Base-by-base conservation (phyloP, 2,888 invertebrate species). In the Trichogramma dendrolimi region DNA sequence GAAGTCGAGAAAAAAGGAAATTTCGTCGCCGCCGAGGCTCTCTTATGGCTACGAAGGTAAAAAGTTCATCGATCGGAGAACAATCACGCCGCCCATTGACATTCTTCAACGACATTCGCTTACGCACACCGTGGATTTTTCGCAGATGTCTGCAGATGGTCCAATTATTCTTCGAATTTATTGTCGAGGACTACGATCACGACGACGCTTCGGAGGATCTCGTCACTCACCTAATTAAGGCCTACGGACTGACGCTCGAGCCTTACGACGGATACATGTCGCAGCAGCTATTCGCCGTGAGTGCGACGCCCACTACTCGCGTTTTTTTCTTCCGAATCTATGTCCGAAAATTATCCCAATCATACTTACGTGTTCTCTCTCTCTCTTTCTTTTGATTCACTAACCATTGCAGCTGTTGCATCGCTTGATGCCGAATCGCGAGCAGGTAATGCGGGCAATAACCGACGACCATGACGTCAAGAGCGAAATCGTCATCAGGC, bases 1-100 rank as follows among this genome's bases (percentile, higher is more conserved):
- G 90, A 90, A 75, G 81, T 83, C 68, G 77, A 80, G 58, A 78
- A 81, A 58, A 84, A 84, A 49, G 80, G 81, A 68, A 75, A 77
- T 62, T 71, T 68, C 44, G 61, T 80, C 64, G 86, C 84, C 40
- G 83, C 83, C 39, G 87, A 87, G 72, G 85, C 89, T 57, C 78
- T 91, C 60, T 78, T 90, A 54, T 92, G 92, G 91, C 80, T 92
- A 2, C 87, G 87, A 78, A 87, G 89, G 89, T 88, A 79, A 7
- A 44, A 44, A 54, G 47, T 8, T n/a, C 46, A 11, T n/a, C 3
- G 14, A 11, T 50, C 10, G 14, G 14, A 50, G 14, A 7, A 8
- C 8, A 8, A 50, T 50, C 8, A 50, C 2, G 14, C 14, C 8
- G 14, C 14, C 8, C 38, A 1, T 39, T 40, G 11, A 55, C 49